Evolutionary conservation across 1,140 invertebrate species (phyloP), one percentile per base, ranked within the genome.

Genomic region (Neoseiulus cucumeris): DNA sequence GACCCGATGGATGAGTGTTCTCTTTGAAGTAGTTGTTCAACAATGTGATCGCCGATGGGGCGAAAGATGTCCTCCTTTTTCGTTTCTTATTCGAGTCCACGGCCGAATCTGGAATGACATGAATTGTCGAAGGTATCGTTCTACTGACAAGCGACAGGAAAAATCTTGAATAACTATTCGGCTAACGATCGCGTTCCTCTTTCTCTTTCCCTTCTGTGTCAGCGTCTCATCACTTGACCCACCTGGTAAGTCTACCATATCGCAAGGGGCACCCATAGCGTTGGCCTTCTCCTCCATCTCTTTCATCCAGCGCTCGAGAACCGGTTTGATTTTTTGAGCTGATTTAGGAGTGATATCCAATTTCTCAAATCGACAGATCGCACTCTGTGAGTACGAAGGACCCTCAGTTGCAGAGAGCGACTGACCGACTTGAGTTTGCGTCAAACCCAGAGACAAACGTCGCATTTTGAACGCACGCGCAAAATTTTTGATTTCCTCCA

Each of bases 311-410:
- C 86, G 82, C 78, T 96, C 92, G 73, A 97, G 81, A 68, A 97
- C 92, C 70, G 93, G 93, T 79, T 95, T 96, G 73, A 97, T 97
- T 83, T 96, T 97, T 80, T 94, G 89, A 70, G 93, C 92, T 82
- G 91, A 95, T 82, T 96, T 95, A 75, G 92, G 92, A 74, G 92
- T 97, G 73, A 97, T 97, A 81, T 98, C 93, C 78, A 98, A 82
- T 82, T 97, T 98, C 81, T 97, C 93, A 84, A 97, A 97, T 86
- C 93, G 96, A 87, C 92, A 98, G 76, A 97, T 97, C 67, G 92
- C 92, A 78, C 90, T 94, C 81, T 98, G 93, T 78, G 90, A 94
- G 78, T 97, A 97, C 28, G 91, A 91, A 25, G 92, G 92, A 64
- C 93, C 93, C 76, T 96, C 91, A 6, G 91, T 94, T 45, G 92